Conservation (phyloP, 2,797 vertebrate genomes). For the Protosalanx chinensis region DNA sequence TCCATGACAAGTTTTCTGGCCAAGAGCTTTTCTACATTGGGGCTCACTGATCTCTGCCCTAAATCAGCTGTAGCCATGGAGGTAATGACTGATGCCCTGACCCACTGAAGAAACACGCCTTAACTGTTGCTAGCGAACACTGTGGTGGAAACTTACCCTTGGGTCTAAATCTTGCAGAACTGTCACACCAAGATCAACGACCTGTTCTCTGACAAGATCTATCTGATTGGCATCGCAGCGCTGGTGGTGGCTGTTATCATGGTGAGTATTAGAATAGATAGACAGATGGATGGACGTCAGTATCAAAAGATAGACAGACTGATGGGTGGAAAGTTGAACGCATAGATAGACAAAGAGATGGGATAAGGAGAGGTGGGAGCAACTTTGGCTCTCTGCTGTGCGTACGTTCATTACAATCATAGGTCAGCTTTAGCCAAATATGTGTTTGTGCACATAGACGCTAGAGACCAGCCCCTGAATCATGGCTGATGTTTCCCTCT, state of each 20-base stretch:
- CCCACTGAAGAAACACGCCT: neutral
- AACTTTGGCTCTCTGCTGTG: too few relatives aligned
- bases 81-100: slow-evolving; percentile 4
- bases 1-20: fast-evolving
- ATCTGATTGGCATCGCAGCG: slow-evolving; percentile 87
- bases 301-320: neutral
- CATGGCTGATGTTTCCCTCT: too few relatives aligned
- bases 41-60: slow-evolving; percentile 58
- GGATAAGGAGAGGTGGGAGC: too few relatives aligned
- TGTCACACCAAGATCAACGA: slow-evolving; percentile 82
- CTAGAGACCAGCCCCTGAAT: too few relatives aligned
- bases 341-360: neutral
- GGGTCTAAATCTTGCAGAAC: slow-evolving; percentile 39
- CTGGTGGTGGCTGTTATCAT: slow-evolving; percentile 94
- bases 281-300: neutral
- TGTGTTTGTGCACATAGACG: too few relatives aligned
- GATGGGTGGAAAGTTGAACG: neutral
- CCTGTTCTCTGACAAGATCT: slow-evolving; percentile 87
- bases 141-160: neutral
- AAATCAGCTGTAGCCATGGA: fast-evolving
- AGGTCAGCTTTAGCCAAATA: too few relatives aligned
- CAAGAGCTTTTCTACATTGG: fast-evolving
- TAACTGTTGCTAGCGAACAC: neutral
- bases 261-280: slow-evolving; percentile 70
- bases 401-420: too few relatives aligned